Base-by-base conservation (phyloP, 2,888 invertebrate species). In the Agonopterix arenella region DNA sequence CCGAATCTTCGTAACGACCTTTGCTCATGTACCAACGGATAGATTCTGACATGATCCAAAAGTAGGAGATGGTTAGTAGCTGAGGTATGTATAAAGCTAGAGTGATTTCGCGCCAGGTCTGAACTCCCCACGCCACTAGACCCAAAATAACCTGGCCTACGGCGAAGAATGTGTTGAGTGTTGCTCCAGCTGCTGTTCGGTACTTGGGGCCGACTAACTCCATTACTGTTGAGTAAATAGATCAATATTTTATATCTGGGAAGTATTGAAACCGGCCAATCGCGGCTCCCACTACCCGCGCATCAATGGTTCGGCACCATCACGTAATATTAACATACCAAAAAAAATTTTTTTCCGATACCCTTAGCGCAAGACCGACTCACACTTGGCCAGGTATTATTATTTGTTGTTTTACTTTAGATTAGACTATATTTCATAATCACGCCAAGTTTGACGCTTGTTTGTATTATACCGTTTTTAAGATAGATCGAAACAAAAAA, bases 21-120 rank as follows among this genome's bases (percentile, higher is more conserved):
- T 93, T 93, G 50, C 93, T 92, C 58, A 95, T 78, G 47, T 94
- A 90, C 95, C 95, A 95, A 53, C 94, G 84, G 4, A 93, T 84
- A 10, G 93, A 93, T 74, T 93, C 93, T 0, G 93, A 91, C 48
- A 92, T 75, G 9, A 92, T 62, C 90, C 92, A 92, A 53, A 91
- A 90, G 62, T 93, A 92, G 8, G 89, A 70, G 36, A 95, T 64
- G 43, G 93, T 89, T 0, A 93, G 64, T 10, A 93, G 68, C 2
- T 92, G 90, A 0, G 94, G 94, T 0, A 89, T 76, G 63, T 94
- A 94, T 36, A 93, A 77, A 2, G 92, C 84, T 13, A 93, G 84
- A 4, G 94, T 90, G 2, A 93, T 77, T 38, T 80, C 69, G 61
- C 92, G 90, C 96, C 96, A 96, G 65, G 93, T 85, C 40, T 90